These are phyloP conservation scores for Arctocebus calabarensis DNA, from an alignment of 2,797 vertebrate species.

Conservation along the genomic window DNA sequence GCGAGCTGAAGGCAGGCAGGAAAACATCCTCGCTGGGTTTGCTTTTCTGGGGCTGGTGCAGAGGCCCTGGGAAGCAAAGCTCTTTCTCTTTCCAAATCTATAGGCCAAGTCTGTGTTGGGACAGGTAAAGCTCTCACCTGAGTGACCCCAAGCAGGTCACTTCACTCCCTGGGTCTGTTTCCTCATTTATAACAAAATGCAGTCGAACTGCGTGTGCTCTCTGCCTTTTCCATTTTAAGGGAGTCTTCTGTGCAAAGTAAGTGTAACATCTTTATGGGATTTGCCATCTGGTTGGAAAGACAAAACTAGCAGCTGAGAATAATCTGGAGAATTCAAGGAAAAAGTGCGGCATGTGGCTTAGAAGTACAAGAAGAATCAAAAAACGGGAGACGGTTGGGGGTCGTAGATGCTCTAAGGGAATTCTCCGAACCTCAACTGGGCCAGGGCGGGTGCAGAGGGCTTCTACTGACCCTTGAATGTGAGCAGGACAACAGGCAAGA, in stretches of 20 bases:
- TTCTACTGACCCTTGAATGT: neutral
- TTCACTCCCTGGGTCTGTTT: neutral
- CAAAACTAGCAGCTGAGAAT: neutral
- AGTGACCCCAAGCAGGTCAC: neutral
- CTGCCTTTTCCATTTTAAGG: neutral
- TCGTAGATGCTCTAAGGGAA: neutral
- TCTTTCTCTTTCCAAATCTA: neutral
- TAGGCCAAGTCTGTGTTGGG: accelerated
- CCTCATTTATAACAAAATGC: neutral
- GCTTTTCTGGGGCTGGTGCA: neutral
- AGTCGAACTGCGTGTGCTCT: too few species aligned
- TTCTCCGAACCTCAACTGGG: neutral
- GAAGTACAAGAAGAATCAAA: neutral
- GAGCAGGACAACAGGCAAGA: neutral
- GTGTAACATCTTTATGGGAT: neutral
- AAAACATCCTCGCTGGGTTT: accelerated
- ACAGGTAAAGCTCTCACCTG: neutral
- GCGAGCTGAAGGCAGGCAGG: neutral
- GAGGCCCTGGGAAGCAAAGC: neutral
- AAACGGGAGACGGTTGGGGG: neutral
- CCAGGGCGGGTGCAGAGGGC: neutral
- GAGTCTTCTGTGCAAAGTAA: neutral
- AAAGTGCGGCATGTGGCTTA: neutral
- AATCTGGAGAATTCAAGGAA: neutral
- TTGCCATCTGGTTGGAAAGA: neutral